phyloP scores from a whole-genome alignment of 2,797 vertebrate genomes.

The Eulemur coronatus region DNA sequence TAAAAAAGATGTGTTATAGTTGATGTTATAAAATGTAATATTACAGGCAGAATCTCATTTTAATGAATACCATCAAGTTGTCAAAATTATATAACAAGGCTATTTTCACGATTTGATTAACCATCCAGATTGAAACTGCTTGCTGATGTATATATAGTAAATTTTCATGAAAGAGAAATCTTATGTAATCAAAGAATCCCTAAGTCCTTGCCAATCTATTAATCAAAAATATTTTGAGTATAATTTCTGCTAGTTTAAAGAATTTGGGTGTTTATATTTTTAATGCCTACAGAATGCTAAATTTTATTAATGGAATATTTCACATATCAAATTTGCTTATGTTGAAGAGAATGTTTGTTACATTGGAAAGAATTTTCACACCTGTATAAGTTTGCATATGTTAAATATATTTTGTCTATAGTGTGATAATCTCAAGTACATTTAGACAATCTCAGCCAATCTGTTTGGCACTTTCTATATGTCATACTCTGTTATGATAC shows the following conservation, averaged over 20 bases:
- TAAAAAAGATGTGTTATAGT: not conserved
- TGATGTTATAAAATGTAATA: constrained; percentile 16
- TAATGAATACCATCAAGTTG: not conserved
- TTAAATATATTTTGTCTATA: not conserved
- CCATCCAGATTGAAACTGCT: not conserved
- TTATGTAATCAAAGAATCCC: not conserved
- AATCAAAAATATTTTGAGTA: not conserved
- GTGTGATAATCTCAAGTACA: not conserved
- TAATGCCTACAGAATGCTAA: not conserved
- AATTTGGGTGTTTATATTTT: not conserved
- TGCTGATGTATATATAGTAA: not conserved
- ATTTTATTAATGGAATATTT: not conserved
- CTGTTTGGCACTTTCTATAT: not conserved
- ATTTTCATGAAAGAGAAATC: constrained; percentile 38
- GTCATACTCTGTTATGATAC: not conserved
- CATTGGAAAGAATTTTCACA: constrained; percentile 13
- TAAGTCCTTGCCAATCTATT: not conserved
- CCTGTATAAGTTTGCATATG: not conserved
- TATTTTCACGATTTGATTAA: constrained; percentile 44
- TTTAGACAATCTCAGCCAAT: not conserved
- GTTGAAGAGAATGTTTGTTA: constrained; percentile 21
- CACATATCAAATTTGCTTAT: not conserved
- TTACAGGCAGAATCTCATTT: not conserved
- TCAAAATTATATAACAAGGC: constrained; percentile 9
- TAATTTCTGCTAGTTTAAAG: constrained; percentile 6